phyloP scores from a whole-genome alignment of 2,888 invertebrate species.

The Ichneumon xanthorius region DNA sequence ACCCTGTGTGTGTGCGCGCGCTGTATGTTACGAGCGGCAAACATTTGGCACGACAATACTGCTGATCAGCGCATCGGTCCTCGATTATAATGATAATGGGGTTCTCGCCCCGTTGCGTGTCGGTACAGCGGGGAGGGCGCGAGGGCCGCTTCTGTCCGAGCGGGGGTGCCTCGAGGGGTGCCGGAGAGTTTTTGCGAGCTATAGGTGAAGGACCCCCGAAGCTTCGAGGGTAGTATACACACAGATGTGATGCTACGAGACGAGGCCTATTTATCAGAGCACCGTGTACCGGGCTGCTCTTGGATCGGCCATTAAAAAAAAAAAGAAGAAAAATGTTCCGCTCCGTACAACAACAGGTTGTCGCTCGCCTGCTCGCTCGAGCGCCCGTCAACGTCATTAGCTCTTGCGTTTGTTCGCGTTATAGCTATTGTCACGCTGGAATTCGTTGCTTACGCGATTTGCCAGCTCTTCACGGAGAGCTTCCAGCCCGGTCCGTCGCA shows the following conservation, averaged over 20 bases:
- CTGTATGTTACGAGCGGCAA: conserved; percentile 59
- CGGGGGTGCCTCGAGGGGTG: conserved; percentile 63
- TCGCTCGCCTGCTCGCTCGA: conserved; percentile 55
- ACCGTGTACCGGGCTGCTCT: conserved; percentile 71
- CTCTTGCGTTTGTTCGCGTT: conserved; percentile 70
- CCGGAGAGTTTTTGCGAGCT: conserved; percentile 53
- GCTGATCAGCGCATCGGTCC: conserved; percentile 83
- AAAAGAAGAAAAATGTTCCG: conserved; percentile 63
- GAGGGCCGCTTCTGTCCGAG: conserved; percentile 53
- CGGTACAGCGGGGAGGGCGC: conserved; percentile 68
- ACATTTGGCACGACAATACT: conserved; percentile 84
- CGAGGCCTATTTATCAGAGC: conserved; percentile 81
- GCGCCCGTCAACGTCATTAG: conserved; percentile 79
- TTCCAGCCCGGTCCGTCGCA: neutral
- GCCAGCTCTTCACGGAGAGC: neutral
- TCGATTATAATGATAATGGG: conserved; percentile 84
- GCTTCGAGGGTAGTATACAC: conserved; percentile 34
- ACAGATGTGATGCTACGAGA: conserved; percentile 80
- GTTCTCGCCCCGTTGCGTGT: conserved; percentile 67
- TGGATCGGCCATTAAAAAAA: conserved; percentile 74
- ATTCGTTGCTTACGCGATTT: conserved; percentile 26
- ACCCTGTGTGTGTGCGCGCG: neutral
- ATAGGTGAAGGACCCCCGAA: conserved; percentile 48
- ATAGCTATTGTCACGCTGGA: conserved; percentile 17
- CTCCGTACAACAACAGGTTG: conserved; percentile 82